Conservation (phyloP, 2,888 invertebrate genomes). For the Microdon myrmicae region DNA sequence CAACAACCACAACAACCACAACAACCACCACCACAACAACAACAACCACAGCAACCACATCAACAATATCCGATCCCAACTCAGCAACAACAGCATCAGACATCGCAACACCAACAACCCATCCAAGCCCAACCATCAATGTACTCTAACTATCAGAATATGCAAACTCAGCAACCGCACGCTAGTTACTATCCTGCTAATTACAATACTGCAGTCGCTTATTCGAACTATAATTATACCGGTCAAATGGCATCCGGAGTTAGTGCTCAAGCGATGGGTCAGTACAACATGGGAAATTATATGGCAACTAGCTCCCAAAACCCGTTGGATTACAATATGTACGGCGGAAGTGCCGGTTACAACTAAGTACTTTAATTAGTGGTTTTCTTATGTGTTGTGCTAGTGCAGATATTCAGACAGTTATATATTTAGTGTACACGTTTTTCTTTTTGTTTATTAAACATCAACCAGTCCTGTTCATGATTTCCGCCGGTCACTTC, state of each 20-base stretch:
- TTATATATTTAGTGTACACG: no score
- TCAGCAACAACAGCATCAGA: slow-evolving; percentile 31
- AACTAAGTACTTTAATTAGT: slow-evolving; percentile 32
- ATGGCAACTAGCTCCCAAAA: slow-evolving; percentile 19
- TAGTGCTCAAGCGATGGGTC: slow-evolving; percentile 20
- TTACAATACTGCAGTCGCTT: slow-evolving; percentile 21
- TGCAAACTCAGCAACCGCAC: slow-evolving; percentile 16
- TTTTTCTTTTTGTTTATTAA: no score
- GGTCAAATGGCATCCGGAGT: slow-evolving; percentile 22
- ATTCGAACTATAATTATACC: slow-evolving; percentile 28
- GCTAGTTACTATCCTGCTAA: slow-evolving; percentile 19
- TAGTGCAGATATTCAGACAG: no score
- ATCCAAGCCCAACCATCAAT: slow-evolving; percentile 71
- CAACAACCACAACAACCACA: slow-evolving; percentile 40
- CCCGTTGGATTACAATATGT: slow-evolving; percentile 27
- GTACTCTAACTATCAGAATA: slow-evolving; percentile 26
- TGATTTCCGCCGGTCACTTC: no score
- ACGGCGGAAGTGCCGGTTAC: slow-evolving; percentile 32
- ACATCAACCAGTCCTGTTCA: no score
- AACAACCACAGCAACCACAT: slow-evolving; percentile 33
- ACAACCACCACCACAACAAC: slow-evolving; percentile 35
- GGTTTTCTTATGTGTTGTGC: no score
- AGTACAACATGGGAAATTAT: slow-evolving; percentile 29
- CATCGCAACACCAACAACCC: slow-evolving; percentile 66
- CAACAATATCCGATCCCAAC: slow-evolving; percentile 8